Conservation (phyloP, 1,140 invertebrate species). For the Akabosia matsudoensis region DNA sequence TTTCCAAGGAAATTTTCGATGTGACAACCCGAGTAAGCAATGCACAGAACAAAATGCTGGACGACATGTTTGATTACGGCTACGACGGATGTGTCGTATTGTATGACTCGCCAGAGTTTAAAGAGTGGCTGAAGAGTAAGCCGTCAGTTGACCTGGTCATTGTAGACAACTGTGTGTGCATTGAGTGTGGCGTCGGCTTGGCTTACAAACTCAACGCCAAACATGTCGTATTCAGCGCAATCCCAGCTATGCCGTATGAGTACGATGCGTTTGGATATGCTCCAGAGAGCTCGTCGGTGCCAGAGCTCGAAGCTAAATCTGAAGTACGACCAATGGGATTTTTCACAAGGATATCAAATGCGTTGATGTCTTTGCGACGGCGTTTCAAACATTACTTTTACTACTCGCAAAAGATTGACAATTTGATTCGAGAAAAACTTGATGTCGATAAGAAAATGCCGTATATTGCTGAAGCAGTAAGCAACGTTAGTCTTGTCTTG, state of each 20-base stretch:
- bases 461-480: not conserved
- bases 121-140: not conserved
- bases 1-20: not conserved
- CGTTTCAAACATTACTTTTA: not conserved
- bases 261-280: not conserved
- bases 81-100: not conserved
- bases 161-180: not conserved
- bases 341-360: not conserved
- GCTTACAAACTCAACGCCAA: conserved; percentile 1
- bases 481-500: not conserved
- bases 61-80: not conserved
- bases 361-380: not conserved
- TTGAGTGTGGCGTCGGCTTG: not conserved
- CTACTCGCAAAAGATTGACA: not conserved
- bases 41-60: not conserved
- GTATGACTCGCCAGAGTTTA: not conserved
- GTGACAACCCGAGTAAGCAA: not conserved
- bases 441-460: too few species aligned
- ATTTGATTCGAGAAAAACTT: too few species aligned
- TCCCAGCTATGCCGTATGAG: not conserved
- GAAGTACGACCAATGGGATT: not conserved
- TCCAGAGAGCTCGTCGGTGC: not conserved
- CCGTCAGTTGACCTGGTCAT: not conserved
- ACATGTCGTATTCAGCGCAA: not conserved
- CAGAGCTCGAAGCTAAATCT: not conserved